phyloP scores from a whole-genome alignment of 2,113 vertebrate species.

The Ranitomeya variabilis region DNA sequence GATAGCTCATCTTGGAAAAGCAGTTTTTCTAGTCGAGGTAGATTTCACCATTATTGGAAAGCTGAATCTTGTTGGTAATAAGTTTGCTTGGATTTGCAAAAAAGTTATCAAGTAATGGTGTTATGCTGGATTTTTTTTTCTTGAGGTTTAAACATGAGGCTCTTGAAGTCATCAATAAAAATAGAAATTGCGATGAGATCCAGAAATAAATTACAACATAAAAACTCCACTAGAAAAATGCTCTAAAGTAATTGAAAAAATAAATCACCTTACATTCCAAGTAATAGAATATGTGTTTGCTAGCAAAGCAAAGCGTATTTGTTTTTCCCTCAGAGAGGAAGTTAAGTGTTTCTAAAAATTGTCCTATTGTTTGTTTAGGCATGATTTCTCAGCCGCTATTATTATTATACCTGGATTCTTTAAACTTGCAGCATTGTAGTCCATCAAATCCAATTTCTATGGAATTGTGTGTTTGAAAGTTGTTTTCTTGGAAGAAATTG shows the following conservation, averaged over 20 bases:
- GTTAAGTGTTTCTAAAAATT: constrained; percentile 55
- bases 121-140: not conserved
- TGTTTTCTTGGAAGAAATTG: not conserved
- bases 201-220: constrained; percentile 40
- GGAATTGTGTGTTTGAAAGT: not conserved
- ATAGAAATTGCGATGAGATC: constrained; percentile 44
- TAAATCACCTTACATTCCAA: constrained; percentile 44
- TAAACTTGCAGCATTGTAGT: constrained; percentile 16
- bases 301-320: constrained; percentile 41
- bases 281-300: constrained; percentile 54
- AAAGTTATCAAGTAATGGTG: not conserved
- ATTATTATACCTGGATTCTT: constrained; percentile 33
- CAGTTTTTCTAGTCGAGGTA: not conserved
- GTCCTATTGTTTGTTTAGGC: constrained; percentile 55
- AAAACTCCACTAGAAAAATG: constrained; percentile 40
- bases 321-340: constrained; percentile 47
- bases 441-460: constrained; percentile 36
- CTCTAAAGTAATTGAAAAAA: constrained; percentile 57
- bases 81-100: not conserved
- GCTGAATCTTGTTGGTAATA: not conserved
- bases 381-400: constrained; percentile 31
- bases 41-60: not conserved
- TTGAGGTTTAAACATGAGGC: constrained; percentile 11
- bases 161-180: constrained; percentile 44
- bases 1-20: not conserved